phyloP scores from a whole-genome alignment of 2,888 invertebrate genomes.

The Byasa hedistus region DNA sequence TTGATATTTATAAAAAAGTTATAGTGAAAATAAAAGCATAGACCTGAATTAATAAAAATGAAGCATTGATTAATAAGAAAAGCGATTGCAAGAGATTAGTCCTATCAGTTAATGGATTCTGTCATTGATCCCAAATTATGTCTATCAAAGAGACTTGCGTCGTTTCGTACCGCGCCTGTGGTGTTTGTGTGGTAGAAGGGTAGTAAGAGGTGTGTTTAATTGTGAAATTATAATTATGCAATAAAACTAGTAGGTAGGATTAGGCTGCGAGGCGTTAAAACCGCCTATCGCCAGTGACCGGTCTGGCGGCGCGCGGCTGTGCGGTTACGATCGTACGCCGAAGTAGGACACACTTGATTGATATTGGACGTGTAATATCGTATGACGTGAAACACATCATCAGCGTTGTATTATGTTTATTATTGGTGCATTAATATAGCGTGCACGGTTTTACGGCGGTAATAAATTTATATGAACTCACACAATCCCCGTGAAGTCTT shows the following conservation, averaged over 20 bases:
- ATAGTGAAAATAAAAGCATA: too few species aligned
- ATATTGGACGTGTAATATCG: conserved; percentile 30
- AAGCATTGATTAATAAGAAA: too few species aligned
- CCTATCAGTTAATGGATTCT: too few species aligned
- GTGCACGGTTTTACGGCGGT: conserved; percentile 12
- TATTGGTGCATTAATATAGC: conserved; percentile 13
- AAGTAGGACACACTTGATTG: conserved; percentile 38
- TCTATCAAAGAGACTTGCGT: too few species aligned
- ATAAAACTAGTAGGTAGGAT: conserved; percentile 6
- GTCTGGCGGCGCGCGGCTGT: conserved; percentile 32
- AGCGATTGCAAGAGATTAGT: too few species aligned
- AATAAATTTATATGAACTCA: conserved; percentile 24
- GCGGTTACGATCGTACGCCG: conserved; percentile 17
- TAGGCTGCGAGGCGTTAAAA: conserved; percentile 27
- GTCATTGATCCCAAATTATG: too few species aligned
- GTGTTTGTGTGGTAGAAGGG: too few species aligned
- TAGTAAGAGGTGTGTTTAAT: neutral
- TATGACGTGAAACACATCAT: conserved; percentile 35
- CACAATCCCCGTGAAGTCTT: neutral
- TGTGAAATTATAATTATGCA: conserved; percentile 20
- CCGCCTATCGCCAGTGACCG: conserved; percentile 29
- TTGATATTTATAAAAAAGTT: too few species aligned
- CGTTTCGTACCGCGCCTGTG: too few species aligned
- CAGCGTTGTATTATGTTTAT: conserved; percentile 5
- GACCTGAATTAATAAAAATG: too few species aligned